Base-by-base conservation (phyloP, 37 sponge, comb jelly and placozoan genomes). In the Crambe crambe region DNA sequence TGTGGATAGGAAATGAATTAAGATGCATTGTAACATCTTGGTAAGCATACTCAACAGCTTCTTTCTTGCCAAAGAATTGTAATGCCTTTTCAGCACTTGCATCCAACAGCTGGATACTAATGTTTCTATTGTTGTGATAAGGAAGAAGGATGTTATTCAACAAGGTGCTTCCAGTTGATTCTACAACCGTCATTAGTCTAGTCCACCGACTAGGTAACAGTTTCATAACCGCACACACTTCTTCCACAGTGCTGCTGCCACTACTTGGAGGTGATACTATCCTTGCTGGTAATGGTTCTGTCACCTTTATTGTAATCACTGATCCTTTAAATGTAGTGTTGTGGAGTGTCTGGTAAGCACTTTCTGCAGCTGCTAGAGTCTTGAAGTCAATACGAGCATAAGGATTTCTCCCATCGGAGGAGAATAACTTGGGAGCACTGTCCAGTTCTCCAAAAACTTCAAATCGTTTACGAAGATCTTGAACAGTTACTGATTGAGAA, bases 51-150 rank as follows among this genome's bases (percentile, higher is more conserved):
- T 57, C 69, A 35, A 86, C 81, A 0, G 81, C 87, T 26, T 74
- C 87, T 4, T 43, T 56, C 21, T 54, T n/a, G 3, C 87, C 87
- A 2, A 54, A 60, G 38, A 87, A 69, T 12, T 37, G 61, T 29
- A 74, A n/a, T n/a, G n/a, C n/a, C n/a, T n/a, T n/a, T 68, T 26
- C 37, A 40, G 22, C 34, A 41, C 29, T 75, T 17, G 54, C 72
- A 12, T 74, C 74, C 3, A 27, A 40, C 2, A 42, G 68, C 39
- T 75, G 31, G 25, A 84, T 77, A 23, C 58, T 25, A 8, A 82
- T 67, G 72, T 78, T 83, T 2, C 83, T 83, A 57, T 88, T 88
- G 57, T 41, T 23, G 23, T 72, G 36, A 29, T 63, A 87, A 0
- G 88, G 88, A 1, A 21, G 12, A 39, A 34, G 56, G 18, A 87